These are phyloP conservation scores for Pavo muticus DNA, from an alignment of 2,113 vertebrate species.

Conservation along the genomic window DNA sequence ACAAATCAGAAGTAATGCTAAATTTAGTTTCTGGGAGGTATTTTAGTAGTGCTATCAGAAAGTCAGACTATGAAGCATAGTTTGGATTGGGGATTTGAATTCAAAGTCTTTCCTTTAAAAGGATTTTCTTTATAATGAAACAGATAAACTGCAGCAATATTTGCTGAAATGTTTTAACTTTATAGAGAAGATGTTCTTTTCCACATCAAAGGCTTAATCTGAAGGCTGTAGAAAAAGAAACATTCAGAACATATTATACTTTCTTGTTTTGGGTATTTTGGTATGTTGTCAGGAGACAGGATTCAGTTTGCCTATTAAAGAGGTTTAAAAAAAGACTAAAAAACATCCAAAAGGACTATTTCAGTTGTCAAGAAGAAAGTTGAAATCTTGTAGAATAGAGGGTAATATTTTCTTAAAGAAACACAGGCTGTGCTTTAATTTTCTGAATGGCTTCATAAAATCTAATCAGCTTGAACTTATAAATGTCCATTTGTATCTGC, in stretches of 20 bases:
- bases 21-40: neutral
- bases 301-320: neutral
- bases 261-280: conserved; percentile 16
- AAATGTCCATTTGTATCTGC: neutral
- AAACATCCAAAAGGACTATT: neutral
- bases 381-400: neutral
- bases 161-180: conserved; percentile 16
- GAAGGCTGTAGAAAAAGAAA: conserved; percentile 5
- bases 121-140: conserved; percentile 1
- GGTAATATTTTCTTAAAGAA: neutral
- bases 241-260: neutral
- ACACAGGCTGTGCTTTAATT: neutral
- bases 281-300: neutral
- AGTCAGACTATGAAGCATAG: neutral
- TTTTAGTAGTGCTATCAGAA: neutral
- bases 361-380: neutral
- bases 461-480: neutral
- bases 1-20: neutral
- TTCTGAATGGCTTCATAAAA: conserved; percentile 5
- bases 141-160: neutral
- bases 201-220: conserved; percentile 23
- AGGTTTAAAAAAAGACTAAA: conserved; percentile 9
- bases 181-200: neutral
- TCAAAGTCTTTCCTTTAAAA: neutral
- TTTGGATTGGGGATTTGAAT: conserved; percentile 6